phyloP scores from a whole-genome alignment of 2,113 vertebrate genomes.

The Apteryx mantelli region DNA sequence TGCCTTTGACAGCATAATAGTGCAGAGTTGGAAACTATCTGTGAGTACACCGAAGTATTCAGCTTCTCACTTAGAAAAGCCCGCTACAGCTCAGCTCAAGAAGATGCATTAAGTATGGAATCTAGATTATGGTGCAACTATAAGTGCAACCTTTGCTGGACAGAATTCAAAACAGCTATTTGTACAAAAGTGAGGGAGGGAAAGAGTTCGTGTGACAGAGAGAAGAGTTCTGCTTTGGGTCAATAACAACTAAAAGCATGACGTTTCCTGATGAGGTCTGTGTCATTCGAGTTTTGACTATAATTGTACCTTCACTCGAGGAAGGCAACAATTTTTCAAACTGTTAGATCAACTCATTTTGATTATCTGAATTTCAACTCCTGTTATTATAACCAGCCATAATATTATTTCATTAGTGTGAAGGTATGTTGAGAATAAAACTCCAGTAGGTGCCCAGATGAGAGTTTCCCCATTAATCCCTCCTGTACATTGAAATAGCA shows the following conservation, averaged over 20 bases:
- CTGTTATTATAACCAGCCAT: not conserved
- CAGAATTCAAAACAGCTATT: not conserved
- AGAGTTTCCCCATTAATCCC: not conserved
- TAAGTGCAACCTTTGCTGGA: not conserved
- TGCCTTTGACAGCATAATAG: not conserved
- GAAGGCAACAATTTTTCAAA: not conserved
- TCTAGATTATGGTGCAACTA: not conserved
- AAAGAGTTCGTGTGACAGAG: not conserved
- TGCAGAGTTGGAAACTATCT: not conserved
- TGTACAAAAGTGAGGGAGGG: not conserved
- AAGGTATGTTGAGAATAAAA: not conserved
- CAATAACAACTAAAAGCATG: not conserved
- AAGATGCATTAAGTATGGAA: not conserved
- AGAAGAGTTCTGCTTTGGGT: not conserved
- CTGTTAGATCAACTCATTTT: not conserved
- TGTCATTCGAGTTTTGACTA: not conserved
- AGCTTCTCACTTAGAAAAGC: not conserved
- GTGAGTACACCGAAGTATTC: not conserved
- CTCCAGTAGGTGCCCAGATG: not conserved
- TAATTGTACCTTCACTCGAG: not conserved
- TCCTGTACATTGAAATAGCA: not conserved
- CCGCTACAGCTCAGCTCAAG: not conserved
- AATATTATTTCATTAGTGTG: not conserved
- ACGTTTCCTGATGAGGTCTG: not conserved
- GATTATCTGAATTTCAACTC: not conserved